phyloP scores from a whole-genome alignment of 2,888 invertebrate genomes.

The Andrena minutula region DNA sequence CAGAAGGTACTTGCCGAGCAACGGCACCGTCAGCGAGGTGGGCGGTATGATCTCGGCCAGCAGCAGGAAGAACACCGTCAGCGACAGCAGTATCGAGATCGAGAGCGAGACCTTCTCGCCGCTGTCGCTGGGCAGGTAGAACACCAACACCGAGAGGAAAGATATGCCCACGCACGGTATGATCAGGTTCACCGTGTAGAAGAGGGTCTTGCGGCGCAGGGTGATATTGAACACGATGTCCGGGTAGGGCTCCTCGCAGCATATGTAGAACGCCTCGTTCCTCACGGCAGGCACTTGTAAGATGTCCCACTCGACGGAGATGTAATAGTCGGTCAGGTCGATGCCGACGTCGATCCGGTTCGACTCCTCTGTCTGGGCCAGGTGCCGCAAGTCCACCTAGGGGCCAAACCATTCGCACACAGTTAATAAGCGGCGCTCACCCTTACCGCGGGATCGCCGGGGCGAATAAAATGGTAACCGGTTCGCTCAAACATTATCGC shows the following conservation, averaged over 20 bases:
- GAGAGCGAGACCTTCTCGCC: conserved; percentile 99
- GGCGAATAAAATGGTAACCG: conserved; percentile 1
- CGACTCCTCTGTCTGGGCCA: conserved; percentile 94
- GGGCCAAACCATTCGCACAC: conserved; percentile 3
- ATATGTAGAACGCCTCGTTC: conserved; percentile 97
- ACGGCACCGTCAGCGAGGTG: conserved; percentile 95
- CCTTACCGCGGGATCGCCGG: background rate
- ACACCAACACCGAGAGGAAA: conserved; percentile 97
- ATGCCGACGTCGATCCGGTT: conserved; percentile 96
- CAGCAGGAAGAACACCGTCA: conserved; percentile 97
- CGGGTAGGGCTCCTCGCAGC: conserved; percentile 98
- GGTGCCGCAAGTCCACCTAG: conserved; percentile 95
- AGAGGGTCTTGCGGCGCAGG: conserved; percentile 96
- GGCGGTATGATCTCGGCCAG: conserved; percentile 98
- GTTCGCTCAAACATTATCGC: conserved; percentile 28
- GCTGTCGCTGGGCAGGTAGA: conserved; percentile 98
- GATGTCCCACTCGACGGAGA: conserved; percentile 99
- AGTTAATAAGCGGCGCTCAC: background rate
- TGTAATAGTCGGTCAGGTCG: conserved; percentile 97
- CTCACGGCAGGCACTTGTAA: conserved; percentile 96
- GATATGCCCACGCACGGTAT: conserved; percentile 99
- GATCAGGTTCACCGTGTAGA: conserved; percentile 98
- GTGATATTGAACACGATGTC: conserved; percentile 99
- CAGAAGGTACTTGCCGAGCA: conserved; percentile 95
- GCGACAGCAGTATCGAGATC: conserved; percentile 95